These are phyloP conservation scores for Drosophila quasianomalipes DNA, from an alignment of 2,888 invertebrate genomes.

Conservation along the genomic window DNA sequence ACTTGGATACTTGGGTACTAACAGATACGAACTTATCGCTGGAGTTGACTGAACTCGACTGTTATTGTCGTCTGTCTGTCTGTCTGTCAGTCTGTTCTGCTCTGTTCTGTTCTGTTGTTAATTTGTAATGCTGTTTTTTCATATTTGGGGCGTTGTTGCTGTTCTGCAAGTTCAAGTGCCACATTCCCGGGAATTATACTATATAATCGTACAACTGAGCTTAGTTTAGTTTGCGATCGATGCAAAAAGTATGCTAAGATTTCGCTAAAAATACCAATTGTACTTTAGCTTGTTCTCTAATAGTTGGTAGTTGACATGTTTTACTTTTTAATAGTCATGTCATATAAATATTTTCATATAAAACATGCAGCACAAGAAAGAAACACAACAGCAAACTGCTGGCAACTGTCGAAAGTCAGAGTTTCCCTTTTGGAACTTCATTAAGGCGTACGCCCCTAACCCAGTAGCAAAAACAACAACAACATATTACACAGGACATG, in stretches of 20 bases:
- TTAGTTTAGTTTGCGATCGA: not conserved
- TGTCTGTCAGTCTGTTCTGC: not conserved
- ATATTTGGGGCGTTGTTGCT: slow-evolving; percentile 70
- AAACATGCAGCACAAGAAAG: slow-evolving; percentile 38
- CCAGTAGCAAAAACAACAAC: slow-evolving; percentile 10
- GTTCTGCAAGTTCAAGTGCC: slow-evolving; percentile 65
- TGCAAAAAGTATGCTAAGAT: slow-evolving; percentile 64
- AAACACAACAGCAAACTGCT: slow-evolving; percentile 49
- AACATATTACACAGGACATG: slow-evolving; percentile 9
- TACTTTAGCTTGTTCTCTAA: not conserved
- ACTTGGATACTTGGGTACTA: slow-evolving; percentile 15
- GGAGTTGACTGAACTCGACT: slow-evolving; percentile 67
- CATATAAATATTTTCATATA: slow-evolving; percentile 52
- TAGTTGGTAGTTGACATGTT: not conserved
- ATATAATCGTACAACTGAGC: not conserved
- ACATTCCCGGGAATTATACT: not conserved
- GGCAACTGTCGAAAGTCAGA: slow-evolving; percentile 70
- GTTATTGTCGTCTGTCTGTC: slow-evolving; percentile 15
- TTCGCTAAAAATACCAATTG: not conserved
- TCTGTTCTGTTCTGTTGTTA: slow-evolving; percentile 12
- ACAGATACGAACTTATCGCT: slow-evolving; percentile 55
- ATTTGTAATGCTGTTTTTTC: slow-evolving; percentile 18
- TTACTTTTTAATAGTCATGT: not conserved
- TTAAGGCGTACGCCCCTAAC: slow-evolving; percentile 58
- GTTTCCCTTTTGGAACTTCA: slow-evolving; percentile 63